phyloP scores from a whole-genome alignment of 2,797 vertebrate genomes.

The Catharus ustulatus region DNA sequence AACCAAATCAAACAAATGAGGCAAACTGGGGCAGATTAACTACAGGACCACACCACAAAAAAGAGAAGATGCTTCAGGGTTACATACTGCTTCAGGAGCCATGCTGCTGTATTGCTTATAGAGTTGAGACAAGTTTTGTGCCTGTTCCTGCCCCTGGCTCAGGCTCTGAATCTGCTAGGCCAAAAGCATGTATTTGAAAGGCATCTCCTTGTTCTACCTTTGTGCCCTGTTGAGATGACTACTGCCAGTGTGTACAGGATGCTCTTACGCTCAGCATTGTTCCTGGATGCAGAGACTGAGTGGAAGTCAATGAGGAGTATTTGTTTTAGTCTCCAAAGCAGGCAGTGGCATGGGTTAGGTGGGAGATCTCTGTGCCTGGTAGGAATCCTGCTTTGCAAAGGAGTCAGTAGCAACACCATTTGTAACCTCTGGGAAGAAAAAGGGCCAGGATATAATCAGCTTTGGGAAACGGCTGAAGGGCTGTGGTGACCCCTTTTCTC shows the following conservation, averaged over 20 bases:
- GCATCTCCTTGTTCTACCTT: neutral
- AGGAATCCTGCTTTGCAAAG: neutral
- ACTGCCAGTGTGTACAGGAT: neutral
- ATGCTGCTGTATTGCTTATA: neutral
- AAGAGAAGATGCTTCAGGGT: neutral
- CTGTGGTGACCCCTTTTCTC: neutral
- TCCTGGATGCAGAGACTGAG: neutral
- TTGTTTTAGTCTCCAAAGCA: neutral
- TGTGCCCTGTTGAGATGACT: neutral
- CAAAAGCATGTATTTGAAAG: slow-evolving; percentile 11
- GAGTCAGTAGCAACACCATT: neutral
- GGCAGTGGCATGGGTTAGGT: neutral
- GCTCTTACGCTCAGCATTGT: rapidly evolving
- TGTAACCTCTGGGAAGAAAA: neutral
- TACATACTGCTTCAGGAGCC: neutral
- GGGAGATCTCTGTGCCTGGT: neutral
- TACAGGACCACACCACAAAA: neutral
- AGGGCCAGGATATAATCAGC: neutral
- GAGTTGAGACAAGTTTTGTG: neutral
- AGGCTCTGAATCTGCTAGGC: neutral
- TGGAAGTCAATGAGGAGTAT: neutral
- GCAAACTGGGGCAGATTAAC: slow-evolving; percentile 5
- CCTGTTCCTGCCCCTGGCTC: neutral
- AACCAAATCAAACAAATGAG: neutral
- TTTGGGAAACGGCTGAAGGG: neutral